Evolutionary conservation across 2,113 vertebrate species (phyloP), one percentile per base, ranked within the genome.

Genomic region (Equus quagga): DNA sequence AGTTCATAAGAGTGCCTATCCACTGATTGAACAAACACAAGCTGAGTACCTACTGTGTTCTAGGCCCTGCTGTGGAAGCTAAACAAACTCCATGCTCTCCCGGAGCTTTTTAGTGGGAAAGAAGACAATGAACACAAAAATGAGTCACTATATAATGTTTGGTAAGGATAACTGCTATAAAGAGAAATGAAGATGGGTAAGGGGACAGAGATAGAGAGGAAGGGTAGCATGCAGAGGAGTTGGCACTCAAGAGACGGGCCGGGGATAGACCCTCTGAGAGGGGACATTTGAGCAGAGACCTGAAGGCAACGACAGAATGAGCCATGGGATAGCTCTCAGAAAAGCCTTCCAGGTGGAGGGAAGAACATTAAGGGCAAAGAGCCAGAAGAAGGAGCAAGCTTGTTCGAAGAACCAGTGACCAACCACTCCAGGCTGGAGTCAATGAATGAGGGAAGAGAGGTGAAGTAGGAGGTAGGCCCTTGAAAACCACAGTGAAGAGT

Each of bases 61-160:
- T 10, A 21, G 24, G 2, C 12, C 64, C 15, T 26, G 1, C 64
- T 69, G 23, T 86, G 28, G 2, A 89, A 6, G 78, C 73, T 54
- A 76, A 18, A 75, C 21, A 85, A 89, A 78, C 56, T 64, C 21
- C 49, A 33, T 60, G 24, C 14, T 26, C 26, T 44, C 33, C 36
- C 69, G 24, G 46, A 85, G 21, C 28, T 82, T 75, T 49, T 62
- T 31, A 78, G 44, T 78, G 23, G 28, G 49, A 54, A 19, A 90
- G 64, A 94, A 92, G 82, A 80, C 62, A 83, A 14, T 56, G 54
- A 80, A 75, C 51, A 88, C 28, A 90, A 80, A 78, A 81, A 33
- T 54, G 60, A 73, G 21, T 56, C 69, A 65, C 5, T 41, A 62
- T 23, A 54, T 41, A 58, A 44, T 49, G 31, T 54, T 75, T 83